Conservation (phyloP, 2,888 invertebrate genomes). For the Chromoteleia sp. region DNA sequence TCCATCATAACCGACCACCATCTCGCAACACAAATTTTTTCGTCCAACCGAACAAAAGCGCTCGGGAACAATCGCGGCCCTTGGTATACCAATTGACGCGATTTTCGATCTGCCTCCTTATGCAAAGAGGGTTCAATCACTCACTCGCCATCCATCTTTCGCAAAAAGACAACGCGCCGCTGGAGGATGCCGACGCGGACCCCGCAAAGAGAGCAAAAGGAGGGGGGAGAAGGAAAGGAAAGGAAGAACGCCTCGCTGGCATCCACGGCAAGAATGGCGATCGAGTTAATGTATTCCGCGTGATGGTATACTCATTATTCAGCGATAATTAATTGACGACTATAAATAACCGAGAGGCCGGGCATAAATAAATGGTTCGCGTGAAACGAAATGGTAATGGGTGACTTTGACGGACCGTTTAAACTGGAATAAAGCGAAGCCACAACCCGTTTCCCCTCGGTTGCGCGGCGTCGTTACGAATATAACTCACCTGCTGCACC, state of each 20-base stretch:
- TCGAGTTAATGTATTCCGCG: constrained; percentile 81
- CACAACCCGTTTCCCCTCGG: constrained; percentile 76
- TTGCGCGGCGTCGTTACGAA: constrained; percentile 75
- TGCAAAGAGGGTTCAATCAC: constrained; percentile 64
- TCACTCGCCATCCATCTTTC: constrained; percentile 58
- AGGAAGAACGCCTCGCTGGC: constrained; percentile 47
- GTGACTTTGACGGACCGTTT: constrained; percentile 84
- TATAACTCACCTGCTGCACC: constrained; percentile 79
- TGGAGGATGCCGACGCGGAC: constrained; percentile 39
- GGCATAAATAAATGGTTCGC: constrained; percentile 83
- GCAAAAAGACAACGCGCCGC: constrained; percentile 48
- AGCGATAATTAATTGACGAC: constrained; percentile 84
- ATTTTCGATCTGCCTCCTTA: constrained; percentile 45
- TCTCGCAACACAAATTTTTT: not conserved
- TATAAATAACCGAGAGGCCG: constrained; percentile 82
- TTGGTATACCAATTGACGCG: constrained; percentile 36
- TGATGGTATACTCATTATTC: constrained; percentile 82
- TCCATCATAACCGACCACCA: constrained; percentile 21
- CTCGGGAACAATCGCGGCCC: constrained; percentile 17
- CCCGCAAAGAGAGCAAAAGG: constrained; percentile 43
- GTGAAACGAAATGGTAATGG: constrained; percentile 83
- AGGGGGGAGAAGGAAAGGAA: constrained; percentile 1
- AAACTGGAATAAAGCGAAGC: constrained; percentile 82
- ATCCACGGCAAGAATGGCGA: constrained; percentile 80
- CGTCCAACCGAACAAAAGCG: constrained; percentile 28